Evolutionary conservation across 1,140 invertebrate genomes (phyloP), one percentile per base, ranked within the genome.

Genomic region (Telenomus remus): DNA sequence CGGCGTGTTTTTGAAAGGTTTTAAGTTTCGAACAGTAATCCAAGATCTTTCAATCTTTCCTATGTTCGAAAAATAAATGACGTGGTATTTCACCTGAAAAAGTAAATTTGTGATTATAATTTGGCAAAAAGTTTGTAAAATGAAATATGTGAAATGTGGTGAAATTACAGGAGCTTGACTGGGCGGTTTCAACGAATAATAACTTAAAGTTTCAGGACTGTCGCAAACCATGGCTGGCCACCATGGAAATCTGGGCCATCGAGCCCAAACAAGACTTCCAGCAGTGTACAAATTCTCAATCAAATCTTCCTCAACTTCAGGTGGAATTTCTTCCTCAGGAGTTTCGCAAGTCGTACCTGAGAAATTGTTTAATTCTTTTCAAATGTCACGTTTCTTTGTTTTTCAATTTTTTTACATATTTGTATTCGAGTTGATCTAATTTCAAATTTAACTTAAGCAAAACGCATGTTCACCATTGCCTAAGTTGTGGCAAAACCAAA

Each of bases 191-290:
- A 91, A 78, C 89, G 88, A 89, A 64, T 91, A 93, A 79, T 89
- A 94, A 34, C 85, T 83, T 44, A 91, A 89, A 0, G 87, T 89
- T 64, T 93, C 91, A 0, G 92, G 92, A 81, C 91, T 90, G 82
- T 93, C 92, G 44, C 93, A 92, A 4, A 94, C 89, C 87, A 94
- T 92, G 3, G 89, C 92, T 11, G 93, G 93, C 92, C 92, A 94
- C 91, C 92, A 93, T 27, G 92, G 92, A 86, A 89, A 93, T 16
- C 91, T 91, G 0, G 84, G 75, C 34, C 91, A 66, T 34, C 86
- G 88, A 4, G 90, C 92, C 90, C 91, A 92, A 0, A 94, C 92
- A 43, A 94, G 51, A 39, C 92, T 92, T 1, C 93, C 92, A 3
- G 89, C 89, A 4, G 89, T 89, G 65, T 89, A 92, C 35, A 82